Percentiles rank a stretch among this genome's conserved stretches.
phyloP scores from a whole-genome alignment of 2,113 vertebrate genomes.

The Hypomesus transpacificus region DNA sequence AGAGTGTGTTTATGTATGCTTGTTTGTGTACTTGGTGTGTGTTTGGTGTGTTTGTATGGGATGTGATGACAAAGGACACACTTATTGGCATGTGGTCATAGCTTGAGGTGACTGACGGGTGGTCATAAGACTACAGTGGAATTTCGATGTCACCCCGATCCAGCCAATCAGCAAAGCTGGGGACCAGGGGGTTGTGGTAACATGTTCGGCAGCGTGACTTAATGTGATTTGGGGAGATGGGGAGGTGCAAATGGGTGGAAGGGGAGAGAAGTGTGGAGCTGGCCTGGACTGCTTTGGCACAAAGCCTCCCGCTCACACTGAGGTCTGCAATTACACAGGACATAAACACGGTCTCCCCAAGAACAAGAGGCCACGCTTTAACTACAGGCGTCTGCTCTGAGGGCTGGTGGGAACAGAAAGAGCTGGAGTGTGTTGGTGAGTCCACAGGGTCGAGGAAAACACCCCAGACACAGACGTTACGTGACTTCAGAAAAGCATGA shows the following conservation, averaged over 20 bases:
- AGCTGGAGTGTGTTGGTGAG: slow-evolving; percentile 40
- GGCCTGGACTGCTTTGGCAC: slow-evolving; percentile 64
- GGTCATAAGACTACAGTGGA: slow-evolving; percentile 28
- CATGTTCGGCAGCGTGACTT: slow-evolving; percentile 44
- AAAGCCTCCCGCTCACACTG: slow-evolving; percentile 63
- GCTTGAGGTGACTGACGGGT: neutral
- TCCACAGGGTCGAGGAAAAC: slow-evolving; percentile 42
- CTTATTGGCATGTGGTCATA: neutral
- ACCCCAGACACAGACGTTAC: slow-evolving; percentile 9
- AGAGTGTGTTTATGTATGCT: neutral
- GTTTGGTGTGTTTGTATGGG: neutral
- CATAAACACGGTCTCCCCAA: slow-evolving; percentile 60
- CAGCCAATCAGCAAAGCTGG: slow-evolving; percentile 46
- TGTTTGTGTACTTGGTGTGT: neutral
- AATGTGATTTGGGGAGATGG: slow-evolving; percentile 58
- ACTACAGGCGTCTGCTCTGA: slow-evolving; percentile 23
- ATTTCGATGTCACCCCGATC: slow-evolving; percentile 49
- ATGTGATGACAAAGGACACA: neutral
- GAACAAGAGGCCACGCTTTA: slow-evolving; percentile 38
- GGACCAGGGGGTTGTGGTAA: slow-evolving; percentile 54
- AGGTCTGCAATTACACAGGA: slow-evolving; percentile 71
- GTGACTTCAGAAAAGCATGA: slow-evolving; percentile 3
- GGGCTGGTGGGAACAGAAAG: slow-evolving; percentile 55
- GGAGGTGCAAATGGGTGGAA: neutral
- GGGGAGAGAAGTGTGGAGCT: slow-evolving; percentile 1